Evolutionary conservation across 2,888 invertebrate species (phyloP).

Genomic region (Caenorhabditis virilis): DNA sequence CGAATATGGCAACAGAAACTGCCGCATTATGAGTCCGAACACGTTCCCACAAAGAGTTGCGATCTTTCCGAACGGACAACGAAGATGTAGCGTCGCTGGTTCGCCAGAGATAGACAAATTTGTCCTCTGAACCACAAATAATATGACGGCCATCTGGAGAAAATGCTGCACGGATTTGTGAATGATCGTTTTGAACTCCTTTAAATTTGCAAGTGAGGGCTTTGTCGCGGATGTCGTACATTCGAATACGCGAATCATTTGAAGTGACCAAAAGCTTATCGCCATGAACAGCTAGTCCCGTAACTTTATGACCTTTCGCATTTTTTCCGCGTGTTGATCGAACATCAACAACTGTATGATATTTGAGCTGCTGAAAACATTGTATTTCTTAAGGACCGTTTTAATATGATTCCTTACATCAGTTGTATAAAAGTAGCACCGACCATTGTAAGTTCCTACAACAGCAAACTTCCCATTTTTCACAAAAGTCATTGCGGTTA

Average conservation of each 20-base stretch:
- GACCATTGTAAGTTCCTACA: constrained; percentile 95
- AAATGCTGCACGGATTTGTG: constrained; percentile 92
- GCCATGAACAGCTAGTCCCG: constrained; percentile 79
- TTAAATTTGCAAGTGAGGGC: constrained; percentile 89
- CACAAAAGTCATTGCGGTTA: constrained; percentile 68
- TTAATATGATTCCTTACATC: constrained; percentile 73
- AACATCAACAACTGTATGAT: constrained; percentile 96
- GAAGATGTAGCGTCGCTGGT: constrained; percentile 72
- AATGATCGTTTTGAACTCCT: constrained; percentile 64
- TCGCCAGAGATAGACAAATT: constrained; percentile 87
- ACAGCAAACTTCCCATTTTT: constrained; percentile 93
- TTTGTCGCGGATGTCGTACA: constrained; percentile 92
- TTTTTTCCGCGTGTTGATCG: constrained; percentile 91
- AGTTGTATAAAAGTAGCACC: constrained; percentile 96
- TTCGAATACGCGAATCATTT: constrained; percentile 91
- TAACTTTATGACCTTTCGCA: constrained; percentile 90
- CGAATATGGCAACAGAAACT: constrained; percentile 95
- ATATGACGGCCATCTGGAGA: constrained; percentile 95
- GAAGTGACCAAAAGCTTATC: constrained; percentile 78
- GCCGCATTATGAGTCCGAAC: constrained; percentile 77
- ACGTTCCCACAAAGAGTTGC: constrained; percentile 86
- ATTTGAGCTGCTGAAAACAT: constrained; percentile 81
- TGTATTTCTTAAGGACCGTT: not conserved
- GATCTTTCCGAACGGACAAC: constrained; percentile 79
- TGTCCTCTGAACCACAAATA: constrained; percentile 92